Base-by-base conservation (phyloP, 2,113 vertebrate genomes). In the Anolis sagrei region DNA sequence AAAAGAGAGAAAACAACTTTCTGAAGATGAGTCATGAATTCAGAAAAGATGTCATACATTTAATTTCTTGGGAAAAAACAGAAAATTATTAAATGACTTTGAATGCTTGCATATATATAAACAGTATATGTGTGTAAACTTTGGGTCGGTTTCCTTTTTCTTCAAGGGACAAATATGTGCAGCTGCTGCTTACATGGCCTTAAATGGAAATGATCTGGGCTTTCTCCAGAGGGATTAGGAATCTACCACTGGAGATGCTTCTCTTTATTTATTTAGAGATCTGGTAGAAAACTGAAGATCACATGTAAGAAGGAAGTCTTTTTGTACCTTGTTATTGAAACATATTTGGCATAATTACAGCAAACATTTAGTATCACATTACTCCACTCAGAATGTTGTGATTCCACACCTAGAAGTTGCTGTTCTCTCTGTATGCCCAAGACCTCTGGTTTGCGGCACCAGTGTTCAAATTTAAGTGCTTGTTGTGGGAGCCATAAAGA, bases 141-240 rank as follows among this genome's bases (percentile, higher is more conserved):
- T 90, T 88, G 88, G 82, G 44, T 80, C 86, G 92, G 79, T 81
- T 92, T 90, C 76, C 70, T 91, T 95, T 94, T 91, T 82, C 88
- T 88, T 70, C 64, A 87, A 44, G 87, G 81, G 93, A 81, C 86
- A 93, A 89, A 93, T 94, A 93, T 89, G 88, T 88, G 86, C 92
- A 90, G 90, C 88, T 93, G 92, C 93, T 94, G 87, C 92, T 90
- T 91, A 51, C 86, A 90, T 96, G 91, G 89, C 97, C 96, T 95
- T 97, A 97, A 95, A 97, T 96, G 95, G 97, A 95, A 87, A 95
- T 94, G 91, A 76, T 94, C 89, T 95, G 91, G 93, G 87, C 76
- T 94, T 93, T 94, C 92, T 94, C 95, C 94, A 93, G 94, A 88
- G 94, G 93, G 85, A 95, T 92, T 94, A 93, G 90, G 85, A 94